Conservation (phyloP, 1,140 invertebrate genomes). For the Drosophila sucinea region DNA sequence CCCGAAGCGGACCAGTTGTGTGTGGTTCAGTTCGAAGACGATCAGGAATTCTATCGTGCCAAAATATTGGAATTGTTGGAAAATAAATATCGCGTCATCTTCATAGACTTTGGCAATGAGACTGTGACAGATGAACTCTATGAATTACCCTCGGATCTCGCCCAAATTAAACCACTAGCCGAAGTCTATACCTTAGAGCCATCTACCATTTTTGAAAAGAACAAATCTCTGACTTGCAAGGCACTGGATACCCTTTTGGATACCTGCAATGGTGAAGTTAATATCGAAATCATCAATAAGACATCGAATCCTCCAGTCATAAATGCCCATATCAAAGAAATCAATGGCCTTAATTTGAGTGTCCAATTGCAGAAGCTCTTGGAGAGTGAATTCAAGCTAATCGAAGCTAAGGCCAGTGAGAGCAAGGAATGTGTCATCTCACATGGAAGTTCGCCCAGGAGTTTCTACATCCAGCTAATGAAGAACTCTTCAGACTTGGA, state of each 20-base stretch:
- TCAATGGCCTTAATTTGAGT: conserved; percentile 49
- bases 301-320: conserved; percentile 47
- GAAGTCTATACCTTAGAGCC: conserved; percentile 85
- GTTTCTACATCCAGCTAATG: conserved; percentile 89
- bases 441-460: conserved; percentile 86
- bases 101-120: conserved; percentile 89
- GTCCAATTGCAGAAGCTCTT: conserved; percentile 63
- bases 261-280: conserved; percentile 74
- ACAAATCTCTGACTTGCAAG: conserved; percentile 50
- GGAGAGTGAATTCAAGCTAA: conserved; percentile 35
- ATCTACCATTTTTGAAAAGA: conserved; percentile 31
- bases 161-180: conserved; percentile 85
- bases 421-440: conserved; percentile 83
- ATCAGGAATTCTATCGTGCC: conserved; percentile 63
- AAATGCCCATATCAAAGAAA: conserved; percentile 48
- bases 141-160: conserved; percentile 86
- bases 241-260: conserved; percentile 63
- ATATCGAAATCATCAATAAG: conserved; percentile 63
- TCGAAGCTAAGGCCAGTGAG: conserved; percentile 34
- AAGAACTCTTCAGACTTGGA: conserved; percentile 85
- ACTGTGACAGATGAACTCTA: conserved; percentile 85
- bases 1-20: conserved; percentile 50
- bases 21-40: conserved; percentile 58
- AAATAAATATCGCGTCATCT: conserved; percentile 84
- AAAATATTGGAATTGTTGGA: conserved; percentile 59